phyloP scores from a whole-genome alignment of 53 echinoderm and acorn worm genomes.

The Arbacia lixula region DNA sequence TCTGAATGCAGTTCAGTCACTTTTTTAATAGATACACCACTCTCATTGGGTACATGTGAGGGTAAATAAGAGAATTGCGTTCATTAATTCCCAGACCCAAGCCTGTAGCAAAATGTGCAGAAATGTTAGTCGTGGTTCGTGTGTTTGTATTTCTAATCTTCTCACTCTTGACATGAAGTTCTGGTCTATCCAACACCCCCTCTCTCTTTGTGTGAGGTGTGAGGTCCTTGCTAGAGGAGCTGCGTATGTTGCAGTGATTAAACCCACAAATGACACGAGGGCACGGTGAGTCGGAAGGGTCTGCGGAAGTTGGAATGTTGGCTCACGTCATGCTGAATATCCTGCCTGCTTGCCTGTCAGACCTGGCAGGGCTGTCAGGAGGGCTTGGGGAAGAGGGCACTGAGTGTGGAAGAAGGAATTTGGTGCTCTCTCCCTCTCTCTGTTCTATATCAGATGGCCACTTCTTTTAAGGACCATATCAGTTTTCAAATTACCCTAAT shows the following conservation, averaged over 20 bases:
- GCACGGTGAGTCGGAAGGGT: constrained; percentile 52
- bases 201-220: no score
- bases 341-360: constrained; percentile 51
- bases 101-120: no score
- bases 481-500: not conserved
- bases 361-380: constrained; percentile 47
- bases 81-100: no score
- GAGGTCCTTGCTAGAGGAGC: no score
- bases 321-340: constrained; percentile 60
- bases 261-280: constrained; percentile 49
- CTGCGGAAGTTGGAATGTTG: constrained; percentile 61
- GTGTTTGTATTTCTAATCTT: no score
- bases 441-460: constrained; percentile 2
- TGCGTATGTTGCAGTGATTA: constrained; percentile 56
- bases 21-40: no score
- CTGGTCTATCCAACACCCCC: no score
- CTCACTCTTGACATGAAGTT: no score
- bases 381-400: constrained; percentile 9
- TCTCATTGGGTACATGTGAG: no score
- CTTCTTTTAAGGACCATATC: constrained; percentile 30
- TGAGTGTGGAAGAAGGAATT: constrained; percentile 41
- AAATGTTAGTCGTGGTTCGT: no score
- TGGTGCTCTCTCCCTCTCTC: constrained; percentile 2
- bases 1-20: no score
- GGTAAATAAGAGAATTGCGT: no score